A percentile compares a stretch with the other conserved stretches of the same genome.
Conservation (phyloP, 2,113 vertebrate genomes). For the Bufo gargarizans region DNA sequence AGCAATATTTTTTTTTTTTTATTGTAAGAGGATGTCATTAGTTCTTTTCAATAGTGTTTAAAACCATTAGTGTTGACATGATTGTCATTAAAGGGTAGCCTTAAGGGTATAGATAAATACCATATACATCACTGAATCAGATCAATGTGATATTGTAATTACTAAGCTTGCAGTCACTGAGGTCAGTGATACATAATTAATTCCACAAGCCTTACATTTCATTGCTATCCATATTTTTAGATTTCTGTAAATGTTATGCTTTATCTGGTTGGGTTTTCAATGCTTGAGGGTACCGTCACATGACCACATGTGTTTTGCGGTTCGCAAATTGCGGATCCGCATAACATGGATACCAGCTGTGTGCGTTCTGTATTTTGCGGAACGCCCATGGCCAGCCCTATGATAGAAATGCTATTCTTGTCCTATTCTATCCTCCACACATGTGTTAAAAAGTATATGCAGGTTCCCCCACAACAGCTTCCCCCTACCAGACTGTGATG, state of each 20-base stretch:
- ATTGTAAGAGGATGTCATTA: background rate
- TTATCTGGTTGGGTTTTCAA: background rate
- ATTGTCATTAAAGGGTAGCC: background rate
- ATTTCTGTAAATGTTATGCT: background rate
- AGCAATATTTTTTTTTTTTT: background rate
- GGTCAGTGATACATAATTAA: constrained; percentile 68
- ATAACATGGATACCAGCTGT: too few relatives aligned
- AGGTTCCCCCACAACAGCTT: too few relatives aligned
- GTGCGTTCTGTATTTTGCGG: too few relatives aligned
- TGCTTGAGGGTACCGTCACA: too few relatives aligned
- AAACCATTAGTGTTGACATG: background rate
- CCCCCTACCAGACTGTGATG: too few relatives aligned
- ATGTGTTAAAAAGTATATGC: too few relatives aligned
- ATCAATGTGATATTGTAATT: constrained; percentile 68
- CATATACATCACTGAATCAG: constrained; percentile 58
- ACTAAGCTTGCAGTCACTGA: constrained; percentile 64
- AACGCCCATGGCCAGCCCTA: too few relatives aligned
- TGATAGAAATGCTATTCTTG: too few relatives aligned
- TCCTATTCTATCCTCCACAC: too few relatives aligned
- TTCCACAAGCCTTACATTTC: constrained; percentile 60
- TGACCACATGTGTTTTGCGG: too few relatives aligned
- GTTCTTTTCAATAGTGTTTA: background rate
- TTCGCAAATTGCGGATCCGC: too few relatives aligned
- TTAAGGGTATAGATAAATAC: background rate
- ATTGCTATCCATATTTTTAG: background rate